These are phyloP conservation scores for Tetheella fluctuosa DNA, from an alignment of 2,888 invertebrate genomes.

Conservation along the genomic window DNA sequence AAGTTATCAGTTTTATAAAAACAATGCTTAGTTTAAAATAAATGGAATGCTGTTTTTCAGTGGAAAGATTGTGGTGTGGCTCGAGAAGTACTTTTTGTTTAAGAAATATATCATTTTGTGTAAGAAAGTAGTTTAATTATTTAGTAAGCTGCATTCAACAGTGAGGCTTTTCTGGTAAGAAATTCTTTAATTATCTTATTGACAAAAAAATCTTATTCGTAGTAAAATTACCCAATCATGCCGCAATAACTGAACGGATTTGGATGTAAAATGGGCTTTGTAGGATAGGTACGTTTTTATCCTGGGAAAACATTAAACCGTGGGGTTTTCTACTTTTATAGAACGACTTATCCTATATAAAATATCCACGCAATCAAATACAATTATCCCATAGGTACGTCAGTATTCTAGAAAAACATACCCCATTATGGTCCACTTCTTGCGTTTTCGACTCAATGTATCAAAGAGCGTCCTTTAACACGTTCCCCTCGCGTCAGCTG, in stretches of 20 bases:
- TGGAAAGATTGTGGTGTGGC: background rate
- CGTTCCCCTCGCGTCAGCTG: slow-evolving; percentile 27
- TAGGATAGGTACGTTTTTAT: too few species aligned
- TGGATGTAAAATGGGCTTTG: too few species aligned
- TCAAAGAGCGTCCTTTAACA: slow-evolving; percentile 27
- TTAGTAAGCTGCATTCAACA: too few species aligned
- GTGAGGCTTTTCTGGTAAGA: too few species aligned
- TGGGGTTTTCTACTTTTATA: too few species aligned
- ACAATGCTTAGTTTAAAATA: background rate
- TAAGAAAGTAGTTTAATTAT: too few species aligned
- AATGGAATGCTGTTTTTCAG: background rate
- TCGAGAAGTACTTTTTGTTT: background rate
- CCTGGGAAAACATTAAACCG: too few species aligned
- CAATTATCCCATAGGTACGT: background rate
- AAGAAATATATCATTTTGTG: background rate
- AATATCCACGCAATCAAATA: background rate
- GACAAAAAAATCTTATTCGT: too few species aligned
- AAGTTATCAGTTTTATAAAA: background rate
- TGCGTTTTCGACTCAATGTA: slow-evolving; percentile 9
- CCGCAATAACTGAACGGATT: too few species aligned
- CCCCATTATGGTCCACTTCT: slow-evolving; percentile 21
- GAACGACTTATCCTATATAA: too few species aligned
- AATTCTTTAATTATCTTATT: too few species aligned
- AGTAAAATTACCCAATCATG: too few species aligned
- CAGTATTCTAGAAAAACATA: background rate